Evolutionary conservation across 1,140 invertebrate species (phyloP).

Genomic region (Aradophagus sp.): DNA sequence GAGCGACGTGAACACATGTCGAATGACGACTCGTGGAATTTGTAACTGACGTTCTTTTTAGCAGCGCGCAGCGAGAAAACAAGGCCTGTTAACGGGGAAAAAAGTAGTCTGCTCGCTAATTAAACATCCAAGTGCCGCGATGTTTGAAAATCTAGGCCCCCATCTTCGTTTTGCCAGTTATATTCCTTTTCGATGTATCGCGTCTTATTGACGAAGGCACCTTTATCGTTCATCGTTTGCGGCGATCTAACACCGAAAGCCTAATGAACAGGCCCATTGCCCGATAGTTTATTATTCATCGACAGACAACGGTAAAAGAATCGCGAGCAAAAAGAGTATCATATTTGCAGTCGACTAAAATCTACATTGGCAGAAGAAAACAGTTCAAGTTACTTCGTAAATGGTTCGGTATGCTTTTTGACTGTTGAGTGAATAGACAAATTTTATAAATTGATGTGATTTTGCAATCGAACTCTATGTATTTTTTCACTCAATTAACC

Average conservation of each 20-base stretch:
- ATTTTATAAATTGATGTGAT: too few relatives aligned
- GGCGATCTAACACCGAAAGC: conserved; percentile 24
- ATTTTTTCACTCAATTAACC: too few relatives aligned
- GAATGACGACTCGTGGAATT: conserved; percentile 38
- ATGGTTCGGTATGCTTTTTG: too few relatives aligned
- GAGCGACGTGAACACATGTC: conserved; percentile 26
- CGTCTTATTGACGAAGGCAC: conserved; percentile 7
- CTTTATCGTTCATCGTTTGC: conserved; percentile 44
- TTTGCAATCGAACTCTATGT: too few relatives aligned
- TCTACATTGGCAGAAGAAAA: too few relatives aligned
- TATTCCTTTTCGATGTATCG: conserved; percentile 21
- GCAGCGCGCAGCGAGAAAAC: conserved; percentile 21
- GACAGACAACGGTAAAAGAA: background rate
- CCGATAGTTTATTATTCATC: conserved; percentile 15
- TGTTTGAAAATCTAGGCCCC: conserved; percentile 36
- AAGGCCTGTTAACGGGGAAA: conserved; percentile 34
- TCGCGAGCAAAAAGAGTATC: too few relatives aligned
- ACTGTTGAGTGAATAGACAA: too few relatives aligned
- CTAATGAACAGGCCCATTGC: conserved; percentile 16
- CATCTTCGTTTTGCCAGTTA: conserved; percentile 22
- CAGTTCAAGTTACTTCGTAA: too few relatives aligned
- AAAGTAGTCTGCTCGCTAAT: conserved; percentile 38
- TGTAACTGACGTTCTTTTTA: conserved; percentile 33
- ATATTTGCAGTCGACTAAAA: too few relatives aligned
- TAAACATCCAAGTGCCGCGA: conserved; percentile 32